A percentile compares a stretch with the other conserved stretches of the same genome.
Evolutionary conservation across 2,888 invertebrate genomes (phyloP).

Genomic region (Acanthosepion lycidas): DNA sequence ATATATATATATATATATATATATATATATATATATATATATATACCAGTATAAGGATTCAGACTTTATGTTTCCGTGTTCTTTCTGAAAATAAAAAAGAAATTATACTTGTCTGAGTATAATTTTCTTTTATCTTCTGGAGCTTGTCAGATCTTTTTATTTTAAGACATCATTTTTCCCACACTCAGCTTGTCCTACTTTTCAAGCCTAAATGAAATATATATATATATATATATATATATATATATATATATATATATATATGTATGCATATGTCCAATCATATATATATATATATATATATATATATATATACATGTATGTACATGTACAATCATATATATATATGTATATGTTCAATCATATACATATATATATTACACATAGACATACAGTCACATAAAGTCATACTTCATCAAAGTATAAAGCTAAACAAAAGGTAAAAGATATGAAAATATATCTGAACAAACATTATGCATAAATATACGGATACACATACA

Average conservation of each 20-base stretch:
- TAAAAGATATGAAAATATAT: too few species aligned
- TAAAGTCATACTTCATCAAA: too few species aligned
- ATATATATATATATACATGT: rapidly evolving
- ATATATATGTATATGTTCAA: too few species aligned
- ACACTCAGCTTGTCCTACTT: neutral
- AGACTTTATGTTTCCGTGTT: neutral
- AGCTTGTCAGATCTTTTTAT: neutral
- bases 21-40: too few species aligned
- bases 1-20: too few species aligned
- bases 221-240: neutral
- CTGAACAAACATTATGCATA: too few species aligned
- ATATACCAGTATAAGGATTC: neutral
- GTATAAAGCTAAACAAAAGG: too few species aligned
- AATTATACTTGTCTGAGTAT: neutral
- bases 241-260: neutral
- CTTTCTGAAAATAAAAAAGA: neutral
- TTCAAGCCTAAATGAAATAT: neutral
- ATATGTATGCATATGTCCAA: neutral
- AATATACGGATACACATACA: too few species aligned
- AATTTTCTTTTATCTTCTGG: neutral
- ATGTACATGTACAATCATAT: neutral
- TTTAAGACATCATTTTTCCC: neutral
- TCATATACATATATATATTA: too few species aligned
- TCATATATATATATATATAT: neutral
- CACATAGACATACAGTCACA: too few species aligned